Evolutionary conservation across 2,113 vertebrate species (phyloP).

Genomic region (Acanthisitta chloris): DNA sequence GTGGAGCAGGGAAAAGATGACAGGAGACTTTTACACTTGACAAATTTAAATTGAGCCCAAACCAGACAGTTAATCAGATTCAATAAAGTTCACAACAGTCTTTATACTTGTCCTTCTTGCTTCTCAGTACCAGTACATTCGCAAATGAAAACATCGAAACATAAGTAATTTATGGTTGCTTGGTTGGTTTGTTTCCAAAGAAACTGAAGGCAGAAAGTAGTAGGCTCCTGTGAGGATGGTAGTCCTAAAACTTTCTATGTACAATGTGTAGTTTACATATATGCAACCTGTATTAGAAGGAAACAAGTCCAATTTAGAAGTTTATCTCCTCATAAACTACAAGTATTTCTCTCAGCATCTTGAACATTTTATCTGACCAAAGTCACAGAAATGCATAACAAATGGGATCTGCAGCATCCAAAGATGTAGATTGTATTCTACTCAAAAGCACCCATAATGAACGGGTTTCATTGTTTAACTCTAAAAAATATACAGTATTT

Average conservation of each 20-base stretch:
- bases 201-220: not conserved
- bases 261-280: not conserved
- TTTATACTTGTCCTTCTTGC: not conserved
- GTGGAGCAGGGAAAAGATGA: not conserved
- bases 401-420: not conserved
- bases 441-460: not conserved
- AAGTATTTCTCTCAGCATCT: not conserved
- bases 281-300: not conserved
- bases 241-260: not conserved
- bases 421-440: not conserved
- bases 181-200: not conserved
- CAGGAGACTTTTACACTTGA: not conserved
- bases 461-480: not conserved
- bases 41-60: not conserved
- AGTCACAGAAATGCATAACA: not conserved
- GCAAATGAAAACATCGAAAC: not conserved
- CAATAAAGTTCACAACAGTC: not conserved
- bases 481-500: not conserved
- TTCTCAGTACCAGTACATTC: not conserved
- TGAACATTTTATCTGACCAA: not conserved
- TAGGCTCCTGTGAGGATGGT: not conserved
- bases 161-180: not conserved
- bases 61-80: constrained; percentile 8
- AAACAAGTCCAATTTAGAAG: not conserved
- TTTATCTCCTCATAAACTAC: not conserved